Percentiles rank a stretch among this genome's conserved stretches.
These are phyloP conservation scores for Oreamnos americanus DNA, from an alignment of 2,113 vertebrate genomes.

Conservation along the genomic window DNA sequence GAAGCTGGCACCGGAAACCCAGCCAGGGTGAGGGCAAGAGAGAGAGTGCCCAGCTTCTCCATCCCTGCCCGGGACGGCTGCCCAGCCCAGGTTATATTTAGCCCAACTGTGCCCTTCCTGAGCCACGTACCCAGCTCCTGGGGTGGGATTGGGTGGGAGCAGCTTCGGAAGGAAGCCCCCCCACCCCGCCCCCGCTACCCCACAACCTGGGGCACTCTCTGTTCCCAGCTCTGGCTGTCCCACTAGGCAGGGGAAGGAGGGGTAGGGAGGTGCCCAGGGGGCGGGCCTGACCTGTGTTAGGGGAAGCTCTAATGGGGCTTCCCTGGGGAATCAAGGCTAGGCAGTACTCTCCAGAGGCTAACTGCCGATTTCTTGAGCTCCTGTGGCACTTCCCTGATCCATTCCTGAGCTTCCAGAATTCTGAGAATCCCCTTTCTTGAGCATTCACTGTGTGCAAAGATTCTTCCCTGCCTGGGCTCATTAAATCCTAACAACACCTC, in stretches of 20 bases:
- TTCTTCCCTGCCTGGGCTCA: not conserved
- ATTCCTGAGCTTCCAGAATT: not conserved
- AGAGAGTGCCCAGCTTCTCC: not conserved
- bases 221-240: slow-evolving; percentile 40
- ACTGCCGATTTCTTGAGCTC: not conserved
- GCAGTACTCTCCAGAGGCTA: not conserved
- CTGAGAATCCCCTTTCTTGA: not conserved
- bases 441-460: not conserved
- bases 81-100: slow-evolving; percentile 69
- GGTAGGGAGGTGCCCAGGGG: not conserved
- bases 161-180: slow-evolving; percentile 59
- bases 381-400: not conserved
- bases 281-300: not conserved
- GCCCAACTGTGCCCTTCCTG: slow-evolving; percentile 50
- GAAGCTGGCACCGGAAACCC: slow-evolving; percentile 29
- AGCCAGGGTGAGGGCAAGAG: not conserved
- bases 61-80: not conserved
- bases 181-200: not conserved
- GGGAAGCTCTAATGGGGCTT: not conserved
- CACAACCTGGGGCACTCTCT: not conserved
- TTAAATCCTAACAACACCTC: not conserved
- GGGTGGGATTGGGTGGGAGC: not conserved
- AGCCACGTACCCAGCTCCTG: slow-evolving; percentile 4
- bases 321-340: not conserved
- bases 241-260: not conserved